Base-by-base conservation (phyloP, 2,888 invertebrate species). In the Lepidocyrtoides sp. region DNA sequence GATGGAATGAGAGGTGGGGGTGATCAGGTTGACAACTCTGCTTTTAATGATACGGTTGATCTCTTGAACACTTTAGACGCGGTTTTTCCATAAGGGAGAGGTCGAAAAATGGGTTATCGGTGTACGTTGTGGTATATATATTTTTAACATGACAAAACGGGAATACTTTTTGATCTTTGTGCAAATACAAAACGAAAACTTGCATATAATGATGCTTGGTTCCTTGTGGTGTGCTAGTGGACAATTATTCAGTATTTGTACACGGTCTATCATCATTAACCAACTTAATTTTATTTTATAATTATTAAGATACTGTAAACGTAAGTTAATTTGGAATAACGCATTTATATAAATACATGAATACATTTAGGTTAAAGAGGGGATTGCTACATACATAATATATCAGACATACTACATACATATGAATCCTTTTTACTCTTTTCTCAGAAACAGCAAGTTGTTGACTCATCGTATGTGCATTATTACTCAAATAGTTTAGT, bases 391-490 rank as follows among this genome's bases (percentile, higher is more conserved):
- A 81, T 57, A 32, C 57, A 57, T 79, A 79, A 79, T 32, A 81
- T 81, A 81, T 81, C 81, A 81, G 57, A 32, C 57, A 48, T 79
- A 69, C 36, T 66, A 81, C 48, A 89, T 83, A 89, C 83, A 66
- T 79, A 51, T 82, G 84, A 57, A 84, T 85, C 72, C 51, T 85
- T 81, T 90, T 85, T 85, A 90, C 81, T 90, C 89, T 86, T 69
- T 69, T 83, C 85, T 90, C 90, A 86, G 51, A 60, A 51, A 60
- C 69, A 54, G 51, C 36, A 91, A 63, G 82, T 91, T 86, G 82
- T 86, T 86, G 84, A 91, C 91, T 91, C 90, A 90, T 91, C 91
- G 69, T 91, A 91, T 86, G 91, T 91, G 91, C 91, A 91, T 91
- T 91, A 91, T 86, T 91, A 91, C 86, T 91, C 91, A 89, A 77